Percentiles rank a stretch among this genome's conserved stretches.
Conservation (phyloP, 2,113 vertebrate genomes). For the Charadrius vociferus region DNA sequence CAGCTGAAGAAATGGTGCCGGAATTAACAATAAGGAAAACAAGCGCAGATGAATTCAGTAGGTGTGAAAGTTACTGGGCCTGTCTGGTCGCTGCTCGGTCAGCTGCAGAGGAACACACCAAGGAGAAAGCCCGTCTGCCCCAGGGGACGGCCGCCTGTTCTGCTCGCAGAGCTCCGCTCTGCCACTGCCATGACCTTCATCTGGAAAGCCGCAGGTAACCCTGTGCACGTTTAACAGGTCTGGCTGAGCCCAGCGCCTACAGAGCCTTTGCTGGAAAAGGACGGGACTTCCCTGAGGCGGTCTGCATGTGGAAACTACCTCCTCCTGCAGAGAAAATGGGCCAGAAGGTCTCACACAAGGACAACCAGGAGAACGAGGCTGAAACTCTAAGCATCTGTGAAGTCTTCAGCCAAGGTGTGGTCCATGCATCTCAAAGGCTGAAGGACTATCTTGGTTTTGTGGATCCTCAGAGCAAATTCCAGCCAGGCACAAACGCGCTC, state of each 20-base stretch:
- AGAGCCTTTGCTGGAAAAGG: neutral
- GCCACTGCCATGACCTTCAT: neutral
- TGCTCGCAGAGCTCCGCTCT: neutral
- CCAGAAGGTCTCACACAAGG: slow-evolving; percentile 36
- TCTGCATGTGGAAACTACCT: neutral
- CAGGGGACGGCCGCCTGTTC: neutral
- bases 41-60: neutral
- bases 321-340: slow-evolving; percentile 26
- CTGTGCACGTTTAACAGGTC: neutral
- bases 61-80: neutral
- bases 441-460: slow-evolving; percentile 69
- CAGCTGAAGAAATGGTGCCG: neutral
- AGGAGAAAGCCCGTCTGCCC: neutral
- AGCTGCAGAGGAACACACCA: neutral
- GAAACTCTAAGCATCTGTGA: slow-evolving; percentile 33
- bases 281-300: neutral
- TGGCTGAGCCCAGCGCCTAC: neutral
- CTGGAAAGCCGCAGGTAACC: neutral
- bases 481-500: neutral
- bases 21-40: neutral
- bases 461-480: slow-evolving; percentile 63
- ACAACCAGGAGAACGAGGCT: neutral
- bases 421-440: slow-evolving; percentile 52
- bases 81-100: neutral
- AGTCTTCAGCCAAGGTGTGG: slow-evolving; percentile 51